A percentile compares a stretch with the other conserved stretches of the same genome.
Evolutionary conservation across 2,888 invertebrate species (phyloP).

Genomic region (Drosophila lutescens): DNA sequence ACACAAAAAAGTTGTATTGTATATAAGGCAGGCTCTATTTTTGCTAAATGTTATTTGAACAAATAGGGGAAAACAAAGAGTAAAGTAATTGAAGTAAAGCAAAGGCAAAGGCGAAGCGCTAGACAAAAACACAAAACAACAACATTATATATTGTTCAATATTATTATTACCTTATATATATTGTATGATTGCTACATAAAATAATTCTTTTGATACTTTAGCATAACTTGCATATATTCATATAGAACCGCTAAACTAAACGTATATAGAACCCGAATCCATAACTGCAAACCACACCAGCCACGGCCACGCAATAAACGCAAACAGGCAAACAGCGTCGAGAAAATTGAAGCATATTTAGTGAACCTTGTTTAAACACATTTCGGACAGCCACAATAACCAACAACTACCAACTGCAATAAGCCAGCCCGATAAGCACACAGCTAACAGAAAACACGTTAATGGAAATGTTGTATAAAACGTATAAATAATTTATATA

Average conservation of each 20-base stretch:
- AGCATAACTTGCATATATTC: slow-evolving; percentile 56
- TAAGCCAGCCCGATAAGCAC: slow-evolving; percentile 46
- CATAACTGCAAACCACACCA: slow-evolving; percentile 33
- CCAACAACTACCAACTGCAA: slow-evolving; percentile 27
- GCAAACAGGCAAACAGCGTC: neutral
- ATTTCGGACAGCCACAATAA: slow-evolving; percentile 37
- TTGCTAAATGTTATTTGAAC: slow-evolving; percentile 81
- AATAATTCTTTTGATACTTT: slow-evolving; percentile 76
- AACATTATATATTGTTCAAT: slow-evolving; percentile 71
- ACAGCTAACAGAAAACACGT: slow-evolving; percentile 47
- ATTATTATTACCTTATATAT: slow-evolving; percentile 71
- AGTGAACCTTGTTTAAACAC: slow-evolving; percentile 46
- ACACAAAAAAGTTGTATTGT: slow-evolving; percentile 73
- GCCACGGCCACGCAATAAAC: slow-evolving; percentile 5
- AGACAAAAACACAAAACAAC: slow-evolving; percentile 55
- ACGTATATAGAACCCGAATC: slow-evolving; percentile 46
- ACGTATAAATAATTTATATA: slow-evolving; percentile 63
- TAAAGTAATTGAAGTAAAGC: slow-evolving; percentile 58
- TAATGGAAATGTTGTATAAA: slow-evolving; percentile 60
- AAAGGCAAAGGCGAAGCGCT: slow-evolving; percentile 68
- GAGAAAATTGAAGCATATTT: slow-evolving; percentile 55
- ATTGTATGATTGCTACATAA: slow-evolving; percentile 77
- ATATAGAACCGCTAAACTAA: slow-evolving; percentile 55
- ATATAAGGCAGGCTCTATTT: slow-evolving; percentile 77
- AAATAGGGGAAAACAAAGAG: slow-evolving; percentile 72